Conservation (phyloP, 2,797 vertebrate genomes). For the Enteromius mattozi region DNA sequence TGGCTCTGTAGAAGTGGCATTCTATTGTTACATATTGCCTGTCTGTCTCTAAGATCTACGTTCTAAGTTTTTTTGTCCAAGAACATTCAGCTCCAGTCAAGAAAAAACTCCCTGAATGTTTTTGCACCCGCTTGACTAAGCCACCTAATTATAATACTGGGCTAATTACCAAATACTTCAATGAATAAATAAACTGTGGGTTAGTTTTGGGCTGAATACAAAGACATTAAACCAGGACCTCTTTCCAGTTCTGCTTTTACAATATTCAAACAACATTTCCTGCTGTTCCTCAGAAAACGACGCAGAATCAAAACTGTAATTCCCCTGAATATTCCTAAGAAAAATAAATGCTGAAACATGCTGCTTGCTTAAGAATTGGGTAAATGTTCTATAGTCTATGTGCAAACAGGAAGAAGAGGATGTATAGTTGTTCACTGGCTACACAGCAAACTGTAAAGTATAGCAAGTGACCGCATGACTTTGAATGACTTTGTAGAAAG, state of each 20-base stretch:
- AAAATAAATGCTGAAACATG: not conserved
- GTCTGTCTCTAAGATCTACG: not conserved
- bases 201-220: not conserved
- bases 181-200: slow-evolving; percentile 4
- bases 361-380: not conserved
- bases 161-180: slow-evolving; percentile 16
- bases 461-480: not conserved
- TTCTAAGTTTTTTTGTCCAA: not conserved
- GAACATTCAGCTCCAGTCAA: not conserved
- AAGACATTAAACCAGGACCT: not conserved
- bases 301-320: not conserved
- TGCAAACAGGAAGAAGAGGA: not conserved
- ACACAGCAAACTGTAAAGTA: not conserved
- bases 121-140: not conserved
- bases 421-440: not conserved
- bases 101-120: not conserved
- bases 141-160: slow-evolving; percentile 4
- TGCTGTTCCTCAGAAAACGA: not conserved
- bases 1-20: not conserved
- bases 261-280: not conserved
- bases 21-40: not conserved
- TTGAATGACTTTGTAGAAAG: not conserved
- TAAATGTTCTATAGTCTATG: not conserved
- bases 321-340: not conserved
- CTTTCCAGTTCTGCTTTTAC: not conserved